Evolutionary conservation across 2,113 vertebrate species (phyloP).

Genomic region (Tachuris rubrigastra): DNA sequence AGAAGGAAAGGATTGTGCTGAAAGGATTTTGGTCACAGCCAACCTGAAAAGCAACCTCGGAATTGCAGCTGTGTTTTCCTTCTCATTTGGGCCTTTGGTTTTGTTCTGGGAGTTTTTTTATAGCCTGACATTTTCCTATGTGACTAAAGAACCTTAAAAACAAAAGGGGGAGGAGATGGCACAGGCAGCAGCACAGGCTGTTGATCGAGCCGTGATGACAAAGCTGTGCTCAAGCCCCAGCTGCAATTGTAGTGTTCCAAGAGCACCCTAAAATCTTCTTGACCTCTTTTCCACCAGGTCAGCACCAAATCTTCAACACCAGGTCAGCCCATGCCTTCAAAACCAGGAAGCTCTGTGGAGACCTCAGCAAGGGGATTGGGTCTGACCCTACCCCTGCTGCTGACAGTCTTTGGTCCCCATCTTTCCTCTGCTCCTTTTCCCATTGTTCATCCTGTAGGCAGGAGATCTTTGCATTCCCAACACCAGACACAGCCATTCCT

Average conservation of each 20-base stretch:
- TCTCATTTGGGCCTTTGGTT: not conserved
- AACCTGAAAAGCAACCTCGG: not conserved
- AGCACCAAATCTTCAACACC: not conserved
- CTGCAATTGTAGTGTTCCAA: not conserved
- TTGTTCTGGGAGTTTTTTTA: not conserved
- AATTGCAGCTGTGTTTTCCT: not conserved
- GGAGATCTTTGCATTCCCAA: not conserved
- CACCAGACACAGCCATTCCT: not conserved
- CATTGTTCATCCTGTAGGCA: not conserved
- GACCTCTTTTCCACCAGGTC: not conserved
- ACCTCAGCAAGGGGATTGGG: not conserved
- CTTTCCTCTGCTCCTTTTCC: not conserved
- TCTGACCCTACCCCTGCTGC: not conserved
- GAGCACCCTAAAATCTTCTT: not conserved
- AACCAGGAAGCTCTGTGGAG: not conserved
- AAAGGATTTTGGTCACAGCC: not conserved
- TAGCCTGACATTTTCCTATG: not conserved
- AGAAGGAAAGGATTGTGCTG: not conserved
- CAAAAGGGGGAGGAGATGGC: not conserved
- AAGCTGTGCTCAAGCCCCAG: not conserved
- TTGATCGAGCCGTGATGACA: not conserved
- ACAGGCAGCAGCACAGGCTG: not conserved
- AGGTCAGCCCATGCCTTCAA: not conserved
- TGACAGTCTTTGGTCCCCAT: not conserved
- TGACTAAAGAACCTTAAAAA: slow-evolving; percentile 10